Evolutionary conservation across 1,140 invertebrate genomes (phyloP).

Genomic region (Schmidtea mediterranea): DNA sequence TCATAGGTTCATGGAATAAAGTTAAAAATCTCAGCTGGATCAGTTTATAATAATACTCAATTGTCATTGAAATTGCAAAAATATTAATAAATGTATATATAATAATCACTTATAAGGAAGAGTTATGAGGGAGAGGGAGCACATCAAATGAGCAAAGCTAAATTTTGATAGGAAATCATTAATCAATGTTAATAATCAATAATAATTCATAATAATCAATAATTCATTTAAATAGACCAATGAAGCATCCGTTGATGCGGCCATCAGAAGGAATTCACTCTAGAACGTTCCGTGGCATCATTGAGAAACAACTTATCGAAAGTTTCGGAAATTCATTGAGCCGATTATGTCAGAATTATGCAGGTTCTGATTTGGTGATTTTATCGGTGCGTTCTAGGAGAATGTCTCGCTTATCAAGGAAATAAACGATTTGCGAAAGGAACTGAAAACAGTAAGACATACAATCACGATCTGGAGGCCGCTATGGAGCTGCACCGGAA

Average conservation of each 20-base stretch:
- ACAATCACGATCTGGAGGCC: constrained; percentile 40
- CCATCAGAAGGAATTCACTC: constrained; percentile 46
- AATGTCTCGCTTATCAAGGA: constrained; percentile 45
- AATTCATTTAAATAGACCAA: constrained; percentile 16
- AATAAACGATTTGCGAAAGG: constrained; percentile 40
- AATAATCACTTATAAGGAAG: not conserved
- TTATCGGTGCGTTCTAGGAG: constrained; percentile 29
- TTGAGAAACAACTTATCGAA: constrained; percentile 33
- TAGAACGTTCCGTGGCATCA: constrained; percentile 39
- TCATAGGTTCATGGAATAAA: too few relatives aligned
- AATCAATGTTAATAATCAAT: not conserved
- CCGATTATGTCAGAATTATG: constrained; percentile 30
- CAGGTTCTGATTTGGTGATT: constrained; percentile 18
- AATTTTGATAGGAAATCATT: not conserved
- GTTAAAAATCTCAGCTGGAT: not conserved
- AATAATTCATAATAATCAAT: not conserved
- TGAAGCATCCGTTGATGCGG: constrained; percentile 29
- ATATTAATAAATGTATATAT: too few relatives aligned
- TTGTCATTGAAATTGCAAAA: too few relatives aligned
- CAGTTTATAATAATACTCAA: too few relatives aligned
- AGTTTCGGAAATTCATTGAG: constrained; percentile 25
- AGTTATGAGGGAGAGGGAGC: too few relatives aligned
- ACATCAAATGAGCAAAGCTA: too few relatives aligned
- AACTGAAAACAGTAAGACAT: constrained; percentile 36
- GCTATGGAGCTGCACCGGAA: constrained; percentile 33